Percentiles rank a stretch among this genome's conserved stretches.
phyloP scores from a whole-genome alignment of 1,140 invertebrate species.

The Sycophila sp. region DNA sequence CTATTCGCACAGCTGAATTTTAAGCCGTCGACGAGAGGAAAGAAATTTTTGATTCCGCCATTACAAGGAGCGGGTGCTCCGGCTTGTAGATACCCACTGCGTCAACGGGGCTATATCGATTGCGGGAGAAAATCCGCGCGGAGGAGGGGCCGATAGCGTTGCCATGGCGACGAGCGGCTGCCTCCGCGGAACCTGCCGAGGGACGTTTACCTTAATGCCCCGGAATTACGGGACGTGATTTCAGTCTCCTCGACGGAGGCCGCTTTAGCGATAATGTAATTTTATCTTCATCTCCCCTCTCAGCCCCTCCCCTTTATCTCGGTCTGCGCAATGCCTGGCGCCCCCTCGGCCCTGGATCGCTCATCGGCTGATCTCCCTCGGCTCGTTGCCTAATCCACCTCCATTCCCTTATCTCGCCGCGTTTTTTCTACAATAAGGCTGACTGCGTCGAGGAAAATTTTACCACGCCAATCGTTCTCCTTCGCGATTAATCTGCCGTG shows the following conservation, averaged over 20 bases:
- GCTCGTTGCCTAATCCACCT: too few species aligned
- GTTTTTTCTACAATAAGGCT: too few species aligned
- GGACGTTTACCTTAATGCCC: slow-evolving; percentile 66
- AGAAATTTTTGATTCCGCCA: too few species aligned
- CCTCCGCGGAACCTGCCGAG: slow-evolving; percentile 40
- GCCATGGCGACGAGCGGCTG: slow-evolving; percentile 61
- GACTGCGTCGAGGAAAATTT: too few species aligned
- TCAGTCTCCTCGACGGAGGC: slow-evolving; percentile 50
- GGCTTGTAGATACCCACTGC: too few species aligned
- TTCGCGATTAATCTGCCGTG: too few species aligned
- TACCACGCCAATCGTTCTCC: too few species aligned
- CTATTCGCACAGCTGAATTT: too few species aligned
- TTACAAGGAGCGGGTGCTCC: neutral
- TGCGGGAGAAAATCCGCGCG: slow-evolving; percentile 44
- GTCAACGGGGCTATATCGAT: slow-evolving; percentile 63
- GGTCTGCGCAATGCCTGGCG: neutral
- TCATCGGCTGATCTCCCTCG: too few species aligned
- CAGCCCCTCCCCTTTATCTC: neutral
- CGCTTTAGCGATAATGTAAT: slow-evolving; percentile 61
- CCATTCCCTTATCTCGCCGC: too few species aligned
- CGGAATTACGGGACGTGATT: slow-evolving; percentile 66
- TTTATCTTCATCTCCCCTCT: slow-evolving; percentile 51
- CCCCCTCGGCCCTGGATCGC: too few species aligned
- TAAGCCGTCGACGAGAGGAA: too few species aligned
- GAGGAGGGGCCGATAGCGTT: slow-evolving; percentile 52